A percentile compares a stretch with the other conserved stretches of the same genome.
Conservation (phyloP, 1,140 invertebrate species). For the Ditylenchus dipsaci region DNA sequence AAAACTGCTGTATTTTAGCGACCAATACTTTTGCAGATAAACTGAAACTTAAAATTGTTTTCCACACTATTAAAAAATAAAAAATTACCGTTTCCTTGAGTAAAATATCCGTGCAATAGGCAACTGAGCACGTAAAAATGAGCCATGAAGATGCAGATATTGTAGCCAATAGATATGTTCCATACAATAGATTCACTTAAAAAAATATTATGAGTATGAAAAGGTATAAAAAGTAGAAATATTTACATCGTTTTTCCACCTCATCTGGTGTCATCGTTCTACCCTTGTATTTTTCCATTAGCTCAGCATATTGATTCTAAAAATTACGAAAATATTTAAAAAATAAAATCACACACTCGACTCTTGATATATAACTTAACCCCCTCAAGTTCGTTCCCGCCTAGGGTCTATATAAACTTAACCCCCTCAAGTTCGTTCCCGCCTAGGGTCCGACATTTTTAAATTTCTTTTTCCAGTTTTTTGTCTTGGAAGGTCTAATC, state of each 20-base stretch:
- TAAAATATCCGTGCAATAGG: background rate
- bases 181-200: slow-evolving; percentile 10
- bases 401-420: no score
- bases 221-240: background rate
- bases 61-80: no score
- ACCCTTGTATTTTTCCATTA: background rate
- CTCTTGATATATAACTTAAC: no score
- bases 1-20: background rate
- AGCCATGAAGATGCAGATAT: slow-evolving; percentile 20
- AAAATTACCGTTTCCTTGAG: background rate
- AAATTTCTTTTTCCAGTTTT: no score
- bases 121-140: slow-evolving; percentile 3
- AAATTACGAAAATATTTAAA: no score
- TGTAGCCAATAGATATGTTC: slow-evolving; percentile 16
- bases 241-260: slow-evolving; percentile 2
- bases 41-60: slow-evolving; percentile 4
- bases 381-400: no score
- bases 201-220: background rate
- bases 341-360: no score
- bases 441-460: no score
- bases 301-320: background rate
- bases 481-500: no score
- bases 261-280: background rate
- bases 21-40: slow-evolving; percentile 20
- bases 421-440: no score